Base-by-base conservation (phyloP, 64 coral and sea anemone species). In the Trachythela sp. region DNA sequence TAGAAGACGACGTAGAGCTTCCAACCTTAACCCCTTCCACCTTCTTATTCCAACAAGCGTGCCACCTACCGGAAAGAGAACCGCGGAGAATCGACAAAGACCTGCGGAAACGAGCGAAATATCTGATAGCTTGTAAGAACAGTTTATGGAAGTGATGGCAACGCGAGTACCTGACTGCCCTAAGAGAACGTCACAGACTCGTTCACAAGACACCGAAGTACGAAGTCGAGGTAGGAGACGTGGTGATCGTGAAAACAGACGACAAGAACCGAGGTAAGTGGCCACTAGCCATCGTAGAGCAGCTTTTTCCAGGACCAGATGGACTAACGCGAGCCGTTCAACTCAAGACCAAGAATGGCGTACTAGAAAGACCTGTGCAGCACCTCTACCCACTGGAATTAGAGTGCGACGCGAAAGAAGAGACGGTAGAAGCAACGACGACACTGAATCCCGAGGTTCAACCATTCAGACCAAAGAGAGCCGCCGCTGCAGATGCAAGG, bases 251-350 rank as follows among this genome's bases (percentile, higher is more conserved):
- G 39, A 29, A 80, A 67, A 42, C 89, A 11, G 83, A 83, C 14
- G 71, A 50, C 54, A 91, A 91, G 89, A 91, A 91, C 83, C 37
- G 83, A 39, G 89, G 83, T 29, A 86, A 60, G n/a, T 91, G 89
- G 83, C 38, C 51, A 26, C 39, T 91, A 40, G 89, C 54, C n/a
- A 60, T 91, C 11, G 31, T 91, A 35, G 42, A 38, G 22, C 54
- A 91, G 26, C 36, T 85, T 13, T 91, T 85, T 38, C 89, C 89
- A 85, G 83, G 84, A 41, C 51, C 59, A 70, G 84, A 60, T 37
- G 88, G 88, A 34, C 40, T 40, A 22, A 83, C 64, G 26, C 83
- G 89, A 85, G 83, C 37, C 29, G 84, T 86, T 54, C 83, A 85
- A 32, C 39, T 91, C 13, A 91, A 70, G 54, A 91, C 89, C 8